phyloP scores from a whole-genome alignment of 2,113 vertebrate species.

The Pedionomus torquatus region DNA sequence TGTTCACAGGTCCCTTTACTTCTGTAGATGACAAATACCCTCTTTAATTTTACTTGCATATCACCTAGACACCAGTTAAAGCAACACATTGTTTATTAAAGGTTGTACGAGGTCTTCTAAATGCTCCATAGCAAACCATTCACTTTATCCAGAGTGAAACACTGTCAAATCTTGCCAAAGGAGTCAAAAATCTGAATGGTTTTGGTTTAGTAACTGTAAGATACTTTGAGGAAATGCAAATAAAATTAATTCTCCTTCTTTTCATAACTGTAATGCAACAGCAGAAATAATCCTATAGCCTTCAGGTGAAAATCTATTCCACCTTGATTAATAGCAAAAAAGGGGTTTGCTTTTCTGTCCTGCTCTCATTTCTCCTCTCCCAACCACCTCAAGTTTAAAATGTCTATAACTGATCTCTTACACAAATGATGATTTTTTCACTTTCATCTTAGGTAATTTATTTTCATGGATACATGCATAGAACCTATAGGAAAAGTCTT shows the following conservation, averaged over 20 bases:
- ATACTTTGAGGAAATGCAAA: background rate
- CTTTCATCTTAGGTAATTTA: background rate
- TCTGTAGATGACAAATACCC: slow-evolving; percentile 29
- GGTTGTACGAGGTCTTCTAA: slow-evolving; percentile 43
- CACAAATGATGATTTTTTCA: background rate
- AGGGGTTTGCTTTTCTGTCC: background rate
- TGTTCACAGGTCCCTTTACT: slow-evolving; percentile 24
- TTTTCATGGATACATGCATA: background rate
- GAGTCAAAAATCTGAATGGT: background rate
- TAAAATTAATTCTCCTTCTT: background rate
- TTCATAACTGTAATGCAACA: background rate
- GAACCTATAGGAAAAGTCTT: background rate
- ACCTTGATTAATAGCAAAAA: background rate
- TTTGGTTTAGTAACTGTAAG: background rate
- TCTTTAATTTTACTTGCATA: slow-evolving; percentile 42
- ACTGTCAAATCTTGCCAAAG: slow-evolving; percentile 26
- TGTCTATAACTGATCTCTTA: background rate
- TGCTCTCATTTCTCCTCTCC: background rate
- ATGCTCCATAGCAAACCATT: slow-evolving; percentile 69
- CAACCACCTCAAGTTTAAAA: background rate
- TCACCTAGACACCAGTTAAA: slow-evolving; percentile 24
- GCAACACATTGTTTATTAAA: slow-evolving; percentile 2
- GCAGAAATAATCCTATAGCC: background rate
- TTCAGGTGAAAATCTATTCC: background rate
- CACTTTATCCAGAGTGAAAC: slow-evolving; percentile 74